A percentile compares a stretch with the other conserved stretches of the same genome.
Conservation (phyloP, 2,888 invertebrate species). For the Apotomis turbidana region DNA sequence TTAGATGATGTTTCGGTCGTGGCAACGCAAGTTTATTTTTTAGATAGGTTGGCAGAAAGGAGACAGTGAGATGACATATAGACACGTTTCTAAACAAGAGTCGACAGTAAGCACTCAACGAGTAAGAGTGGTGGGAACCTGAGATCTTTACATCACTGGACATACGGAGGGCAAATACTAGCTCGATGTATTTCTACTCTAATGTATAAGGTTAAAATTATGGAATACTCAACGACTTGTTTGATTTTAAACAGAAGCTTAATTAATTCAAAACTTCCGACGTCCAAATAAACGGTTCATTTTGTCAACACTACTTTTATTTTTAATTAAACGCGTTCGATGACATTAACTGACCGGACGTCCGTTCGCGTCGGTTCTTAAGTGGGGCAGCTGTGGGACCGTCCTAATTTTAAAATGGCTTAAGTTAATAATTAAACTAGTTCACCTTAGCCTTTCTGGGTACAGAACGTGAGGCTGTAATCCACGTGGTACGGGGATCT, state of each 20-base stretch:
- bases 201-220: neutral
- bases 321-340: conserved; percentile 35
- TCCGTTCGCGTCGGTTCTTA: conserved; percentile 37
- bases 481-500: conserved; percentile 53
- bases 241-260: neutral
- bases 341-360: conserved; percentile 35
- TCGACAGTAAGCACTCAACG: neutral
- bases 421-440: neutral
- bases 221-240: neutral
- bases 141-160: no score
- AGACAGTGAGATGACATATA: neutral
- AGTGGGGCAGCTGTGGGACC: conserved; percentile 43
- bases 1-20: no score
- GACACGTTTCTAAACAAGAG: neutral
- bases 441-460: conserved; percentile 1
- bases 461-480: conserved; percentile 34
- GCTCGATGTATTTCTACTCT: neutral
- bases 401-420: conserved; percentile 4
- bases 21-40: neutral
- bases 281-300: conserved; percentile 15
- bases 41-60: neutral
- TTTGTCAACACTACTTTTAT: conserved; percentile 33
- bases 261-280: conserved; percentile 5
- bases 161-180: neutral
- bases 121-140: neutral